A percentile compares a stretch with the other conserved stretches of the same genome.
phyloP scores from a whole-genome alignment of 2,888 invertebrate species.

The Campopleginae sp. region DNA sequence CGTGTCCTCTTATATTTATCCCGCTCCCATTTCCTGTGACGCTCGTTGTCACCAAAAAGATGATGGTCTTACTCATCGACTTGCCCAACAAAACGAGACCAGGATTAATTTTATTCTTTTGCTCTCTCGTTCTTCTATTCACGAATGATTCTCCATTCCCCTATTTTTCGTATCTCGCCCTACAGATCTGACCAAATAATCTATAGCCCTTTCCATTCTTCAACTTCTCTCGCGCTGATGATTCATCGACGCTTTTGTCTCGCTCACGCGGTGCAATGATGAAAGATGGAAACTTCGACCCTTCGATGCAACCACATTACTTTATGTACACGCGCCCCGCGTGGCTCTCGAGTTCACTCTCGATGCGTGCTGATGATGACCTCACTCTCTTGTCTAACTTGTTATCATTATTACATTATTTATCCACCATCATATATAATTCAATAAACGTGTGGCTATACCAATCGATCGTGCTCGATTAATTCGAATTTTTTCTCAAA shows the following conservation, averaged over 20 bases:
- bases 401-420: constrained; percentile 36
- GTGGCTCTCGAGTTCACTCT: constrained; percentile 30
- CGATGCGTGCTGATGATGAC: constrained; percentile 58
- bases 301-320: constrained; percentile 56
- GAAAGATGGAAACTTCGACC: constrained; percentile 65
- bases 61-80: constrained; percentile 41
- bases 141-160: constrained; percentile 16
- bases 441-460: neutral
- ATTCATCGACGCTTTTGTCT: constrained; percentile 52
- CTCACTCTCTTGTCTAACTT: constrained; percentile 54
- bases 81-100: neutral
- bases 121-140: constrained; percentile 24
- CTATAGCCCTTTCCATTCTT: constrained; percentile 24
- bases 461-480: neutral
- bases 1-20: constrained; percentile 6
- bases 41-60: constrained; percentile 53
- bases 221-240: constrained; percentile 48
- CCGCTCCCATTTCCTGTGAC: constrained; percentile 31
- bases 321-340: constrained; percentile 45
- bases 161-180: constrained; percentile 18
- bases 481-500: neutral
- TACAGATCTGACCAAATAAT: constrained; percentile 19
- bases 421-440: constrained; percentile 20
- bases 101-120: constrained; percentile 40
- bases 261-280: constrained; percentile 46